Evolutionary conservation across 2,113 vertebrate species (phyloP), one percentile per base, ranked within the genome.

Genomic region (Anoplopoma fimbria): DNA sequence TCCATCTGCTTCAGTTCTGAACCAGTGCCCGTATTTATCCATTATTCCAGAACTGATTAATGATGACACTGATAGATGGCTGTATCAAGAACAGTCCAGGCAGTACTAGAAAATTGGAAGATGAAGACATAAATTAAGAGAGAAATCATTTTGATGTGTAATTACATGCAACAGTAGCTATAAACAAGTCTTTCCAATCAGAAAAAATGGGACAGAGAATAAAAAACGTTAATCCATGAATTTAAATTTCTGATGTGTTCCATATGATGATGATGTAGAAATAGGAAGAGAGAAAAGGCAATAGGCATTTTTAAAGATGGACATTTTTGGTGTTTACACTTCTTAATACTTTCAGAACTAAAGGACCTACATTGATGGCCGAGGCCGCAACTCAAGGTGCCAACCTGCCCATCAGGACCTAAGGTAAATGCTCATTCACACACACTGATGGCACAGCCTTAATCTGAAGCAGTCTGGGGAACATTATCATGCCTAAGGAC

Each of bases 11-110:
- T 15, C 53, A 55, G 73, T 55, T 75, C 72, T 76, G 40, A 67
- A 53, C 38, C 49, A 76, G 27, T 33, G 60, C 34, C 47, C 29
- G 60, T 62, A n/a, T 55, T 70, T 69, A 47, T 77, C 23, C 25
- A 40, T 21, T 55, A 77, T 23, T 69, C 10, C 23, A 62, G 13
- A 81, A 3, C 40, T 79, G 74, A 85, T 82, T 76, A 81, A 88
- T 60, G 67, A 25, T 73, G 70, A 82, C 75, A 79, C 10, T 55
- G 53, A 75, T 19, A 71, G 42, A 75, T 75, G 53, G 78, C 19
- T 69, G 2, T 36, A 42, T 82, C 63, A 64, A 81, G 74, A 70
- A 23, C 64, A 75, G 69, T 36, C 15, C 69, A 68, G 38, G n/a
- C 70, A 62, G 64, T 40, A 14, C 64, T 0, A 36, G 23, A 33